Percentiles rank a stretch among this genome's conserved stretches.
Evolutionary conservation across 2,888 invertebrate species (phyloP).

Genomic region (Nasonia oneida): DNA sequence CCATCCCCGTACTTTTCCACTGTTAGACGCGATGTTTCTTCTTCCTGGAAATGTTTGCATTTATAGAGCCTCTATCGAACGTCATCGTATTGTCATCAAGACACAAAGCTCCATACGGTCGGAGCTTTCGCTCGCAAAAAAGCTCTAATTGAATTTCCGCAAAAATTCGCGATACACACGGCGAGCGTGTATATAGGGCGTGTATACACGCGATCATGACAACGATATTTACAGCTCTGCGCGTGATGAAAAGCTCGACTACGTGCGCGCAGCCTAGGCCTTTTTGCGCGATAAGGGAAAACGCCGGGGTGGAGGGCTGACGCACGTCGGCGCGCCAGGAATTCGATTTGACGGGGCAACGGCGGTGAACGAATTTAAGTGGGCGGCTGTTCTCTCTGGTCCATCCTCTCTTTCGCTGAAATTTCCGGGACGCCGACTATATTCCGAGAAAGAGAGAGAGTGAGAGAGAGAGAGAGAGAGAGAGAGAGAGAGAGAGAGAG

Average conservation of each 20-base stretch:
- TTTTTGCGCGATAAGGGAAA: slow-evolving; percentile 4
- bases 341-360: slow-evolving; percentile 13
- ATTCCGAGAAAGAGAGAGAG: neutral
- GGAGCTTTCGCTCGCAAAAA: neutral
- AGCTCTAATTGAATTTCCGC: neutral
- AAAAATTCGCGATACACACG: neutral
- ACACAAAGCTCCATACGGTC: neutral
- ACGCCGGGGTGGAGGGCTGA: neutral
- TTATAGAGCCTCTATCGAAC: neutral
- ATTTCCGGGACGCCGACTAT: neutral
- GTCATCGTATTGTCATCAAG: too few relatives aligned
- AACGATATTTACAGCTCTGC: neutral
- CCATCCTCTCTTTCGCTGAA: neutral
- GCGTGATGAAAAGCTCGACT: slow-evolving; percentile 5
- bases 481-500: too few relatives aligned
- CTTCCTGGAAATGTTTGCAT: neutral
- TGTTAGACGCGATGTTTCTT: neutral
- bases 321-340: slow-evolving; percentile 12
- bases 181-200: neutral
- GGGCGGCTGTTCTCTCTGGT: neutral
- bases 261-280: neutral
- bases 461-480: too few relatives aligned
- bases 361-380: slow-evolving; percentile 7
- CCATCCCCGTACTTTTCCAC: neutral
- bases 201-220: neutral